Base-by-base conservation (phyloP, 2,888 invertebrate genomes). In the Lithophane socia region DNA sequence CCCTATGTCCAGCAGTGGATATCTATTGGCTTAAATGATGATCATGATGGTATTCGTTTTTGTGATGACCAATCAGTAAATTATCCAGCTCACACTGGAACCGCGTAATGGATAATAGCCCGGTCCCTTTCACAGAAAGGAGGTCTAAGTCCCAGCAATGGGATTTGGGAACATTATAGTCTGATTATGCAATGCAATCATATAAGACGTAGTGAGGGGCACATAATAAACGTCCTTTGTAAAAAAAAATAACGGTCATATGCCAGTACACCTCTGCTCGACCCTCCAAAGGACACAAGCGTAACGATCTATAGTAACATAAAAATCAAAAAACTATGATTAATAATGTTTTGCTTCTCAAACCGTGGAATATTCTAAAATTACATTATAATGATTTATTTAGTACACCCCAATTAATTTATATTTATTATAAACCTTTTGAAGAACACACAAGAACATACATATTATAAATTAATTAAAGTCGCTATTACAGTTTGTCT, bases 311-410 rank as follows among this genome's bases (percentile, higher is more conserved):
- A 52, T 54, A 52, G 4, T 65, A 44, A 71, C 13, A 64, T 29
- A 47, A 18, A 21, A 60, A 73, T 60, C 77, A 70, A 47, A 71
- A 83, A 70, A 52, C 44, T 47, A 54, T 85, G 82, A 82, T 77
- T 77, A 73, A 77, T 85, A 24, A 68, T 66, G 24, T 63, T 76
- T 58, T 49, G 69, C 54, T 67, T 24, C 21, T 37, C 24, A n/a
- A 64, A 61, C n/a, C 56, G 49, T 42, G 44, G 13, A 64, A 49
- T 44, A 66, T 70, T 64, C 24, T 49, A 44, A 52, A 8, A 64
- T 82, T 42, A 60, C 18, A 64, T 37, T 84, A 18, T 71, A 60
- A 76, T 56, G 54, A 76, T 69, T 69, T 68, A 70, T 82, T 73
- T 61, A 10, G 7, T 16, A 12, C 37, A 75, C 42, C 76, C 64